Percentiles rank a stretch among this genome's conserved stretches.
phyloP scores from a whole-genome alignment of 2,888 invertebrate genomes.

The Hecatera dysodea region DNA sequence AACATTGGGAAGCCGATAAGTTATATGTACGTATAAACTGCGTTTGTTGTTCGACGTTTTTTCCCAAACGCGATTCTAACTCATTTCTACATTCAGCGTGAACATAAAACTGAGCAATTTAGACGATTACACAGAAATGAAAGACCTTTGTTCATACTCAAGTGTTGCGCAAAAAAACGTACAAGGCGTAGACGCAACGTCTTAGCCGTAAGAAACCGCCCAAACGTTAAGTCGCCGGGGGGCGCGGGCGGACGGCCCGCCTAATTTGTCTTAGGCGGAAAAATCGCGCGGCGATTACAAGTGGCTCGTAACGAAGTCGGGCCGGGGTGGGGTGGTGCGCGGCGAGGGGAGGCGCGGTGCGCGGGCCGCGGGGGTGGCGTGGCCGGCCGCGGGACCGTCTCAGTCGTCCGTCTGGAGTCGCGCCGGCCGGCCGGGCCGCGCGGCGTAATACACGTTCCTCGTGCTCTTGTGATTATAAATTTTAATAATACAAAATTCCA shows the following conservation, averaged over 20 bases:
- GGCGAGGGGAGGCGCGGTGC: conserved; percentile 63
- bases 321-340: conserved; percentile 73
- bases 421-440: conserved; percentile 90
- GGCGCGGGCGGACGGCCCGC: conserved; percentile 83
- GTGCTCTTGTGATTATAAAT: conserved; percentile 91
- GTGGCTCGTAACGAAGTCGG: conserved; percentile 91
- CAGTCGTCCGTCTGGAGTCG: conserved; percentile 91
- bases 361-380: conserved; percentile 74
- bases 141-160: conserved; percentile 2
- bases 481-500: conserved; percentile 83
- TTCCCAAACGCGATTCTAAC: conserved; percentile 25
- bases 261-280: conserved; percentile 91
- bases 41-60: background rate
- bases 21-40: conserved; percentile 69
- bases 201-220: conserved; percentile 84
- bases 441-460: conserved; percentile 90
- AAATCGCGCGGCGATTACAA: conserved; percentile 90
- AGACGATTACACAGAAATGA: background rate
- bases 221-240: conserved; percentile 79
- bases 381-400: conserved; percentile 82
- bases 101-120: background rate
- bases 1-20: conserved; percentile 80
- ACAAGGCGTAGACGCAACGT: conserved; percentile 79
- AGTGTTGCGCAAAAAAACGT: conserved; percentile 60
- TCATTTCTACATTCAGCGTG: background rate